Conservation (phyloP, 2,113 vertebrate species). For the Daubentonia madagascariensis region DNA sequence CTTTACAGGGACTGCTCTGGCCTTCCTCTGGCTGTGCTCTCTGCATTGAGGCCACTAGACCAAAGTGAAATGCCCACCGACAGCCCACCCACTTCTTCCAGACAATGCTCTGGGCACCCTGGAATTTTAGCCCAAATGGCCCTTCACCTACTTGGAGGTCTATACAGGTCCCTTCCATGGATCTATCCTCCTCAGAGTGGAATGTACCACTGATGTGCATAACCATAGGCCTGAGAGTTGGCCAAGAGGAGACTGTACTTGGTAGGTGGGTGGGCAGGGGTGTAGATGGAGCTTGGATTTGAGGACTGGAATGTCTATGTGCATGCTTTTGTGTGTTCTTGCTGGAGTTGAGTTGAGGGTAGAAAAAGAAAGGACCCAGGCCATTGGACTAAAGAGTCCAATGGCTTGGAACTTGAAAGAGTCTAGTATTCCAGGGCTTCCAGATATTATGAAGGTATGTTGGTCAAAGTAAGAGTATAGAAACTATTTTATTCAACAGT, state of each 20-base stretch:
- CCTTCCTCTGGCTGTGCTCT: background rate
- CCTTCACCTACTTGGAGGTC: background rate
- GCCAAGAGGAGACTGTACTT: background rate
- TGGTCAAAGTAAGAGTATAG: background rate
- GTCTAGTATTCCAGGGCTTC: background rate
- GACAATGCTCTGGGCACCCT: background rate
- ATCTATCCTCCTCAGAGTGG: background rate
- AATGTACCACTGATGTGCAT: background rate
- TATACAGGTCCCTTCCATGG: background rate
- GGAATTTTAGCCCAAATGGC: background rate
- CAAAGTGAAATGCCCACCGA: background rate
- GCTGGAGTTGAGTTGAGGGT: background rate
- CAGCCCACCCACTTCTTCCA: background rate
- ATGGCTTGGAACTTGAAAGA: background rate
- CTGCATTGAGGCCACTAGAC: background rate
- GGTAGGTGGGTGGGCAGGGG: background rate
- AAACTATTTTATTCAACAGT: background rate
- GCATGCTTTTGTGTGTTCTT: background rate
- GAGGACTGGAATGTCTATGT: background rate
- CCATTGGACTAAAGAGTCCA: too few species aligned
- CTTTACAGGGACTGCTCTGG: background rate
- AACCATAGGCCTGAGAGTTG: background rate
- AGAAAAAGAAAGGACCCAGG: background rate
- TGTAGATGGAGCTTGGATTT: background rate
- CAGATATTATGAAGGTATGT: background rate